Conservation (phyloP, 2,888 invertebrate species). For the Polyommatus icarus region DNA sequence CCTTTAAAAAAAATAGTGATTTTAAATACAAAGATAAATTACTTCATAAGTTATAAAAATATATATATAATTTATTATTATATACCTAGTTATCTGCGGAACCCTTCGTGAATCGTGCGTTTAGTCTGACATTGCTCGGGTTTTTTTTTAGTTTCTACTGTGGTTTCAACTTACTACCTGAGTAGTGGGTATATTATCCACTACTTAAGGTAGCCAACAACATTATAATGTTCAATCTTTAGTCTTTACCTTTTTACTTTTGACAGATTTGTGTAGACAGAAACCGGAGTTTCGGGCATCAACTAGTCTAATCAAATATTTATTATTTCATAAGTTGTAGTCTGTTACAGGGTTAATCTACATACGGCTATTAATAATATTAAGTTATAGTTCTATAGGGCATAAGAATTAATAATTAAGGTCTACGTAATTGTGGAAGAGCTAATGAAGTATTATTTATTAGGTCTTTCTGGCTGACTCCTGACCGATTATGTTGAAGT, state of each 20-base stretch:
- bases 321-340: too few relatives aligned
- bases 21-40: too few relatives aligned
- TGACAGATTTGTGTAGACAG: background rate
- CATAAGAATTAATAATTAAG: constrained; percentile 15
- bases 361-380: background rate
- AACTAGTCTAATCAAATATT: too few relatives aligned
- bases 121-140: too few relatives aligned
- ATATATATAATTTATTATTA: too few relatives aligned
- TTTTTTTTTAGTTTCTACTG: too few relatives aligned
- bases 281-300: too few relatives aligned
- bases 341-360: background rate
- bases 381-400: background rate
- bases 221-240: background rate
- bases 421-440: constrained; percentile 3
- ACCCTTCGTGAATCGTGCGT: too few relatives aligned
- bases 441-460: constrained; percentile 24
- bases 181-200: background rate
- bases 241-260: background rate
- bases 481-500: constrained; percentile 20
- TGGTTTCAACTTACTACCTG: background rate
- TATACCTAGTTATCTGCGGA: too few relatives aligned
- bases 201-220: background rate
- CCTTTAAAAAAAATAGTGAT: too few relatives aligned
- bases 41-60: too few relatives aligned
- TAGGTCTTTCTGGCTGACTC: constrained; percentile 7